Evolutionary conservation across 2,113 vertebrate species (phyloP), one percentile per base, ranked within the genome.

Genomic region (Madoqua kirkii): DNA sequence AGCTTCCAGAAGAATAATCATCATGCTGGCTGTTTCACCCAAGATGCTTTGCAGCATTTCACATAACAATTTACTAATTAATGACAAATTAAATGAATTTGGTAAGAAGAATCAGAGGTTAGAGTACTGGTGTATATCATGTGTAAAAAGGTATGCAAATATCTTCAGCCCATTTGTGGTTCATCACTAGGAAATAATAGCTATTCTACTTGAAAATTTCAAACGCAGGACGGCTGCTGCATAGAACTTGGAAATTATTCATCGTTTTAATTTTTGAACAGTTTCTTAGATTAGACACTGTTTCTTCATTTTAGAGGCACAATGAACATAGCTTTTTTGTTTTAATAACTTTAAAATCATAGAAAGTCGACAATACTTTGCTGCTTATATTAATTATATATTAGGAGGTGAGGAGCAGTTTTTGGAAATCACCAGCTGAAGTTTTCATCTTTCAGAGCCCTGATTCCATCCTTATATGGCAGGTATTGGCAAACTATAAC

Each of bases 41-140:
- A 97, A 96, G 84, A 94, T 81, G 97, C 95, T 98, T 98, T 98
- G 76, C 96, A 96, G 86, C 84, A 94, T 98, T 98, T 98, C 97
- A 98, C 76, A 97, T 92, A 98, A 95, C 96, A 98, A 98, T 98
- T 98, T 98, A 98, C 97, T 98, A 98, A 98, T 98, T 98, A 98
- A 98, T 96, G 96, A 98, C 96, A 98, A 98, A 98, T 98, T 98
- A 98, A 98, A 98, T 98, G 96, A 95, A 97, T 97, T 98, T 97
- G 97, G 93, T 97, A 96, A 62, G 97, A 98, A 98, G 95, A 98
- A 62, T 98, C 98, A 97, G 95, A 97, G 97, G 98, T 97, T 98
- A 97, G 33, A 96, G 87, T 98, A 95, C 96, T 96, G 96, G 97
- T 94, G 36, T 87, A 89, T 89, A 85, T 62, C 94, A 93, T 95